Evolutionary conservation across 2,113 vertebrate species (phyloP).

Genomic region (Xenopus tropicalis): UCB_Xtro_10.0 CM004447.2:106843501-106844000

Average conservation of each 20-base stretch:
- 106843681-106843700: slow-evolving; percentile 69
- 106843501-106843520: slow-evolving; percentile 75
- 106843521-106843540: slow-evolving; percentile 65
- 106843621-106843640: slow-evolving; percentile 62
- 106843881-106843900: slow-evolving; percentile 73
- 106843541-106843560: slow-evolving; percentile 64
- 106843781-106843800: slow-evolving; percentile 71
- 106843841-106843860: slow-evolving; percentile 68
- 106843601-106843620: slow-evolving; percentile 65
- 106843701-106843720: slow-evolving; percentile 61
- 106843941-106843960: slow-evolving; percentile 64
- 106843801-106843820: slow-evolving; percentile 75
- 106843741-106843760: slow-evolving; percentile 64
- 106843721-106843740: slow-evolving; percentile 71
- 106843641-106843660: slow-evolving; percentile 69
- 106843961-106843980: slow-evolving; percentile 63
- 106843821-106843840: slow-evolving; percentile 77
- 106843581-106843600: slow-evolving; percentile 67
- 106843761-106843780: slow-evolving; percentile 68
- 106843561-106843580: slow-evolving; percentile 66
- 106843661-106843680: slow-evolving; percentile 65
- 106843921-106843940: slow-evolving; percentile 66
- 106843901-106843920: slow-evolving; percentile 79
- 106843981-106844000: slow-evolving; percentile 73
- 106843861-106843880: slow-evolving; percentile 73